phyloP scores from a whole-genome alignment of 2,888 invertebrate genomes.

The Petrolisthes manimaculis region DNA sequence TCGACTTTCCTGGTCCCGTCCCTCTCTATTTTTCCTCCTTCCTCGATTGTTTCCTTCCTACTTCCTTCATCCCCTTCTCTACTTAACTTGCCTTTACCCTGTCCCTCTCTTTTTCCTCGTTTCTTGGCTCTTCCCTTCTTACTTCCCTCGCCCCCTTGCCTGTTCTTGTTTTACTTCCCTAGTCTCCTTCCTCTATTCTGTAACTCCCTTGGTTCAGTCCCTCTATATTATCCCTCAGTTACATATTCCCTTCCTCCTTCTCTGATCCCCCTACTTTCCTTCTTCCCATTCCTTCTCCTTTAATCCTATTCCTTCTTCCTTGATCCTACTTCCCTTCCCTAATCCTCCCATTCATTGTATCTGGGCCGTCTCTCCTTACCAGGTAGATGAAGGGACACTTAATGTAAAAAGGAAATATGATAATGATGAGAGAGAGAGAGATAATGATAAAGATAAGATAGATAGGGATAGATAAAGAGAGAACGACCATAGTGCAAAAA shows the following conservation, averaged over 20 bases:
- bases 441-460: no score
- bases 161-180: background rate
- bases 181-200: background rate
- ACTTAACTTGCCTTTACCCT: background rate
- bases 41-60: background rate
- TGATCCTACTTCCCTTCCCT: background rate
- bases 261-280: background rate
- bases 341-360: background rate
- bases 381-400: background rate
- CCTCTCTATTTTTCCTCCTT: background rate
- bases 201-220: background rate
- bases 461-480: no score
- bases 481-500: no score
- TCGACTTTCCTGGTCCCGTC: background rate
- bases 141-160: background rate
- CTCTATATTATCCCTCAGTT: background rate
- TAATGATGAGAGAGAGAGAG: no score
- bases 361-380: background rate
- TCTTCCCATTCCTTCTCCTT: background rate
- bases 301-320: background rate
- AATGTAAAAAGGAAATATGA: background rate
- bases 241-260: background rate
- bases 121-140: background rate
- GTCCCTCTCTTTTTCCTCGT: background rate
- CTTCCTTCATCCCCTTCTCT: background rate